Evolutionary conservation across 1,140 invertebrate species (phyloP), one percentile per base, ranked within the genome.

Genomic region (Lysiphlebus fabarum): DNA sequence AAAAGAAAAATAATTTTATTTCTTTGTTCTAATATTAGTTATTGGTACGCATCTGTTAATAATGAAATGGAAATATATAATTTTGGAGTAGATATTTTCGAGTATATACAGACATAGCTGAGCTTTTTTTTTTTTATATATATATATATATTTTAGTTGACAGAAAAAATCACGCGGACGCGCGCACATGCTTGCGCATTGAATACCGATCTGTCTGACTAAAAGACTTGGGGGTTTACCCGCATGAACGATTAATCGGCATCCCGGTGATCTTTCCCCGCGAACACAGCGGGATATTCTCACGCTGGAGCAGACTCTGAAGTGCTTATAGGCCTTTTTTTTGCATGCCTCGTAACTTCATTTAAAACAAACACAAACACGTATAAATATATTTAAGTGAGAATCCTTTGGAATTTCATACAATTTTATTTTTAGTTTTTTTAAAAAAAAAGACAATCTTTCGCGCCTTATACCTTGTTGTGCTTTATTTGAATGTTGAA

Each of bases 331-430:
- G 17, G 17, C 17, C 17, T 26, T 26, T 26, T 26, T 26, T 17
- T n/a, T 14, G 47, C 34, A 51, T 51, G 36, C 49, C 49, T 51
- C 49, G 49, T 51, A 51, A 51, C 49, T 51, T 51, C 49, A 51
- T 51, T 26, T 26, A 26, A 26, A 26, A 26, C 17, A 26, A 26
- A 26, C 17, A 26, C 17, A 26, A 26, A 26, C 17, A 26, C 17
- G 17, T 26, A 26, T 4, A 26, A 2, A 26, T 26, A 26, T 26
- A 26, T 26, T 26, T 2, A 26, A 26, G 17, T 26, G 17, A 26
- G 17, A 26, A 26, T 26, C 17, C 17, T 26, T 51, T 51, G 49
- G 49, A 51, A 51, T 37, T 5, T 33, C 49, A 36, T 38, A 36
- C 38, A 34, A 36, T 8, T 37, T 51, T 36, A 34, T 49, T 49